Percentiles rank a stretch among this genome's conserved stretches.
Evolutionary conservation across 1,140 invertebrate species (phyloP).

Genomic region (Sarcophaga bullata): DNA sequence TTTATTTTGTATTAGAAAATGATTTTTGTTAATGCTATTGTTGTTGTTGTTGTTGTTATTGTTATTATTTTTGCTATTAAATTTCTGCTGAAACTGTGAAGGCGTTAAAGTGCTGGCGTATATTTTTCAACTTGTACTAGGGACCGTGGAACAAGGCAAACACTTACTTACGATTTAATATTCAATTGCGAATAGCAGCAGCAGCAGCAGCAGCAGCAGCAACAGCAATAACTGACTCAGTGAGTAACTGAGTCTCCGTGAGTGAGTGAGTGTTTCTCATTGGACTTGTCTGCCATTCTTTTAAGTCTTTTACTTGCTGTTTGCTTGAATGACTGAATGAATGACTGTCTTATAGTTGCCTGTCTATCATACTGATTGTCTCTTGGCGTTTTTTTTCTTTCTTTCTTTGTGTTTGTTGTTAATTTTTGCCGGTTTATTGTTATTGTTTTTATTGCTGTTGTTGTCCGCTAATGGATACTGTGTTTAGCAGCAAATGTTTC

Average conservation of each 20-base stretch:
- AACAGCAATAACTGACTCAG: no score
- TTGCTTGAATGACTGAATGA: neutral
- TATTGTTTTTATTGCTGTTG: neutral
- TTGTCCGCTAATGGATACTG: conserved; percentile 13
- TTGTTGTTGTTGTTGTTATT: no score
- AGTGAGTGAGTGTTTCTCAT: conserved; percentile 1
- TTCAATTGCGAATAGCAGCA: neutral
- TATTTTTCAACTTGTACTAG: neutral
- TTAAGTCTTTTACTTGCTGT: neutral
- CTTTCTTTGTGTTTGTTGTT: no score
- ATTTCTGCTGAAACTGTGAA: neutral
- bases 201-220: no score
- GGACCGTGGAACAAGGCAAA: neutral
- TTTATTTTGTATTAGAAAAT: no score
- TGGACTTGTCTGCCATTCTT: conserved; percentile 11
- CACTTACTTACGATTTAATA: neutral
- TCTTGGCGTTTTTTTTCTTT: no score
- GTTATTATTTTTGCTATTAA: neutral
- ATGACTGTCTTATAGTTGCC: neutral
- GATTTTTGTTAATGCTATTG: no score
- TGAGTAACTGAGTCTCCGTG: no score
- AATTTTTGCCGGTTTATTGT: conserved; percentile 1
- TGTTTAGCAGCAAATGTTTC: neutral
- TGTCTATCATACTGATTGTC: neutral
- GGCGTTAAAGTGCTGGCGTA: conserved; percentile 12